Conservation (phyloP, 2,797 vertebrate genomes). For the Enteromius radiatus region DNA sequence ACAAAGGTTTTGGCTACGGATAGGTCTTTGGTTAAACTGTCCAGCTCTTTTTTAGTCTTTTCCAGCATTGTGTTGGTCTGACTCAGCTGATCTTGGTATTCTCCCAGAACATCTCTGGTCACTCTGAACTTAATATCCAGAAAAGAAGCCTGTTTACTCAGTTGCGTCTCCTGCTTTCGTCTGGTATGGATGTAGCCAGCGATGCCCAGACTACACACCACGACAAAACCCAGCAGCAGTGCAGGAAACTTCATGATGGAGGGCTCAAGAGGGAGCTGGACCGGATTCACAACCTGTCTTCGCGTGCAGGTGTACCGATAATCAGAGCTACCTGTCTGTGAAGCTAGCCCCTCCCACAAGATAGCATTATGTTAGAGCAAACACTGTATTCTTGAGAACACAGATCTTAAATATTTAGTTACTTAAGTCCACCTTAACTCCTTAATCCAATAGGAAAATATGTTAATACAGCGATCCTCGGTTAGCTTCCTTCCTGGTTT, state of each 20-base stretch:
- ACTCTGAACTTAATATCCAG: conserved; percentile 68
- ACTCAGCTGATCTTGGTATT: conserved; percentile 44
- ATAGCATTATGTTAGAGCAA: conserved; percentile 17
- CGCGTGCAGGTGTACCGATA: neutral
- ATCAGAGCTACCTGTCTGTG: conserved; percentile 8
- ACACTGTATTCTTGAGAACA: neutral
- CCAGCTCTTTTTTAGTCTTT: accelerated
- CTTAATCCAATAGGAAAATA: neutral
- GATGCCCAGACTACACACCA: conserved; percentile 52
- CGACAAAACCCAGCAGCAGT: conserved; percentile 8
- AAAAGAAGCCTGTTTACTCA: conserved; percentile 52
- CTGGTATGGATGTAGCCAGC: conserved; percentile 59
- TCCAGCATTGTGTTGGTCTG: neutral
- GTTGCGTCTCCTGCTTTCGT: neutral
- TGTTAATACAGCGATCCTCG: neutral
- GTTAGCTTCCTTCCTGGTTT: neutral
- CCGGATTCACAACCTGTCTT: neutral
- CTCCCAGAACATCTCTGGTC: conserved; percentile 66
- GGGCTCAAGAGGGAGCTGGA: neutral
- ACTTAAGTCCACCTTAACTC: neutral
- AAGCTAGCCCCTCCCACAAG: conserved; percentile 10
- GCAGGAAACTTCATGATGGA: conserved; percentile 66
- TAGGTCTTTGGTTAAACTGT: neutral
- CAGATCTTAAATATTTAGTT: too few species aligned
- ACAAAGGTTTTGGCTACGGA: accelerated